These are phyloP conservation scores for Athetis lepigone DNA, from an alignment of 2,888 invertebrate genomes.

Conservation along the genomic window DNA sequence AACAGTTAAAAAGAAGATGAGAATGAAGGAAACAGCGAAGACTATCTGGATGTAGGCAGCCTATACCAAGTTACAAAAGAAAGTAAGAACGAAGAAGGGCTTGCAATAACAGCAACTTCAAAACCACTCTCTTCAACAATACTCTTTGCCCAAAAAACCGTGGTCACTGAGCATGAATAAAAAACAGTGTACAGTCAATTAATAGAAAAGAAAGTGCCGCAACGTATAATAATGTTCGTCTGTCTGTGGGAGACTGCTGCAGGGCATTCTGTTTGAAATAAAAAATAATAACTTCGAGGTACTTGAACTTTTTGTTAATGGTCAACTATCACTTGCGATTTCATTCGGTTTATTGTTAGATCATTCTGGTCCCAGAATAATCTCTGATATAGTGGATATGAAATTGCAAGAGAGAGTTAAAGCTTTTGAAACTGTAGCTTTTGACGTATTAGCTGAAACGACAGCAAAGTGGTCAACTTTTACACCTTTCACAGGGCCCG, in stretches of 20 bases:
- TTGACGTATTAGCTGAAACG: not conserved
- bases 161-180: conserved; percentile 64
- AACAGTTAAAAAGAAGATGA: not conserved
- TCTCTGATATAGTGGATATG: not conserved
- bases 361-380: conserved; percentile 12
- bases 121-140: conserved; percentile 27
- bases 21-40: not conserved
- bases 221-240: conserved; percentile 53
- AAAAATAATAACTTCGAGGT: conserved; percentile 35
- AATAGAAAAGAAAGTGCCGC: conserved; percentile 70
- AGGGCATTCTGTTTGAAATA: conserved; percentile 39
- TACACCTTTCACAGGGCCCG: too few relatives aligned
- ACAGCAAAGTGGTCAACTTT: too few relatives aligned
- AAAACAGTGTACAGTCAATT: conserved; percentile 63
- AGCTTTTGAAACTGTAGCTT: not conserved
- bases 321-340: conserved; percentile 42
- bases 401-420: not conserved
- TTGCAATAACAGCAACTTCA: not conserved
- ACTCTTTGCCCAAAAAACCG: conserved; percentile 30
- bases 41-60: not conserved
- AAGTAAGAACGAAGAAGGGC: not conserved
- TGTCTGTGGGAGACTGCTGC: conserved; percentile 56
- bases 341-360: conserved; percentile 26
- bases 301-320: conserved; percentile 43
- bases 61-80: too few relatives aligned